Percentiles rank a stretch among this genome's conserved stretches.
Conservation (phyloP, 1,140 invertebrate genomes). For the Chlorops oryzae region DNA sequence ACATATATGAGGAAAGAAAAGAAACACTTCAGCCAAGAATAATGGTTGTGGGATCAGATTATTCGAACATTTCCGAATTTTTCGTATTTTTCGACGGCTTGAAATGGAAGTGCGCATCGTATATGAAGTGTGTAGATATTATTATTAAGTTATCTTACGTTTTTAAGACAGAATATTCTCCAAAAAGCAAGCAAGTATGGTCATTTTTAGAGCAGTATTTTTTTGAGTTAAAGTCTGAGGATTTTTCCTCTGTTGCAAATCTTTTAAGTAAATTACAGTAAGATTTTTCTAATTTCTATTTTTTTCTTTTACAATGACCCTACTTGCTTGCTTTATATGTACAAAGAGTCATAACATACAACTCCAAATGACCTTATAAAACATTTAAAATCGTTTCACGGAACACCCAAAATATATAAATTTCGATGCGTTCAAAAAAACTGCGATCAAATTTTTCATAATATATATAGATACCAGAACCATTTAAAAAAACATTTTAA, state of each 20-base stretch:
- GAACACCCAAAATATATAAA: not conserved
- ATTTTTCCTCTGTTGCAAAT: too few species aligned
- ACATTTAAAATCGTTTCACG: not conserved
- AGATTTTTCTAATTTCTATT: too few species aligned
- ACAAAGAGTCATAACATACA: too few species aligned
- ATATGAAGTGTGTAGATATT: constrained; percentile 3
- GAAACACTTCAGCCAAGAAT: not conserved
- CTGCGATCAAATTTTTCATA: not conserved
- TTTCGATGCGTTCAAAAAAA: not conserved
- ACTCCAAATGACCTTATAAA: not conserved
- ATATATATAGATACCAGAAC: not conserved
- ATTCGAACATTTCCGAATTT: not conserved
- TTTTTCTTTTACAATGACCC: too few species aligned
- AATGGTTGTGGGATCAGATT: not conserved
- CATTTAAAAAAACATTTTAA: not conserved
- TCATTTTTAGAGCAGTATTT: constrained; percentile 1
- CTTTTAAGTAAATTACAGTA: too few species aligned
- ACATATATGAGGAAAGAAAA: not conserved
- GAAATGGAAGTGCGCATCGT: not conserved
- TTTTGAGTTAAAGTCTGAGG: too few species aligned
- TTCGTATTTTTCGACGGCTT: not conserved
- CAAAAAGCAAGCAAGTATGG: not conserved
- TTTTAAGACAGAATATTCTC: not conserved
- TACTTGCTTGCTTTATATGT: too few species aligned
- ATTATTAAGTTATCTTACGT: not conserved